Evolutionary conservation across 2,888 invertebrate genomes (phyloP).

Genomic region (Bugulina stolonifera): DNA sequence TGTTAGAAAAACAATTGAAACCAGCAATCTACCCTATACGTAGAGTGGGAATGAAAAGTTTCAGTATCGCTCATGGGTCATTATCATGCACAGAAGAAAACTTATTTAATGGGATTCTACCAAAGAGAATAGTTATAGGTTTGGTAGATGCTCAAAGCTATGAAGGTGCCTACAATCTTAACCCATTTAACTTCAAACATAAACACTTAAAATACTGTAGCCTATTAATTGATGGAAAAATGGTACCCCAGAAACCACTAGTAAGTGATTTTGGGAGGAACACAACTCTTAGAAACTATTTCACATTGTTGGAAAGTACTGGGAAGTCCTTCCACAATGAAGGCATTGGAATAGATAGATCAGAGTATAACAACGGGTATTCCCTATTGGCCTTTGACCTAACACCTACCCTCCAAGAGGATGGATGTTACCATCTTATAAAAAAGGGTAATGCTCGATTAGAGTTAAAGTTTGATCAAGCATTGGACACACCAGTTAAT

Average conservation of each 20-base stretch:
- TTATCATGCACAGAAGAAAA: constrained; percentile 10
- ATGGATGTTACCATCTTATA: constrained; percentile 1
- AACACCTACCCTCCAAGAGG: background rate
- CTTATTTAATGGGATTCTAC: constrained; percentile 6
- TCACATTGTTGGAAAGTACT: background rate
- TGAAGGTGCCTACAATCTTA: background rate
- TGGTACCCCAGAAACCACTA: constrained; percentile 1
- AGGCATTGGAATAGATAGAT: constrained; percentile 15
- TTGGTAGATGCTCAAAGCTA: constrained; percentile 9
- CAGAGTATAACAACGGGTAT: constrained; percentile 2
- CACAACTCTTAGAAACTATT: background rate
- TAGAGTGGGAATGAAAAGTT: background rate
- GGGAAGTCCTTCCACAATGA: constrained; percentile 2
- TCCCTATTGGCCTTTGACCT: constrained; percentile 11
- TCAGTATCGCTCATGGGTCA: background rate
- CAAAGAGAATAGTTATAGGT: constrained; percentile 1
- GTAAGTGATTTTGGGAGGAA: background rate
- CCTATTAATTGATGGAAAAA: constrained; percentile 16
- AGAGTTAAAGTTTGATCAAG: background rate
- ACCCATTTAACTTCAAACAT: constrained; percentile 20
- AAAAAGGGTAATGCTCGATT: constrained; percentile 1
- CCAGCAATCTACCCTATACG: constrained; percentile 9
- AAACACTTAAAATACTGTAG: constrained; percentile 14
- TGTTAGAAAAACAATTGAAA: constrained; percentile 6
- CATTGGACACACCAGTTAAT: constrained; percentile 5